Evolutionary conservation across 2,113 vertebrate species (phyloP), one percentile per base, ranked within the genome.

Genomic region (Pelecanoides urinatrix): DNA sequence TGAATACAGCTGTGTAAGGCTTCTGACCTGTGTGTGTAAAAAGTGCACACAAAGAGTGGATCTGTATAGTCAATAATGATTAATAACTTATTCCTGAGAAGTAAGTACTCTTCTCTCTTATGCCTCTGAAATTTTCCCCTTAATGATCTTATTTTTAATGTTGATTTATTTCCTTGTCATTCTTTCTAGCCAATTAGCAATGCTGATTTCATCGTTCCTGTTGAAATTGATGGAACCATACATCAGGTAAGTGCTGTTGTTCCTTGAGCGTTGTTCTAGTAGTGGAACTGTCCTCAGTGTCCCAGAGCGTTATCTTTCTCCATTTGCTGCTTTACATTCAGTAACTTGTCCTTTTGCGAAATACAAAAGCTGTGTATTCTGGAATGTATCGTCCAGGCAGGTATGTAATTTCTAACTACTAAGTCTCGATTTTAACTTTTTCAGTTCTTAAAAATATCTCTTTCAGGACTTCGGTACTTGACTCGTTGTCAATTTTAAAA

Each of bases 181-280:
- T 96, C 86, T 92, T 95, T 84, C 61, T 81, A 99, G 99, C 99
- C 99, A 92, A 99, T 99, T 98, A 99, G 98, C 97, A 99, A 99
- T 32, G 99, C 99, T 72, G 99, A 99, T 97, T 99, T 99, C 97
- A 99, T 99, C 68, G 99, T 99, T 96, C 99, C 99, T 4, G 99
- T 99, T 97, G 99, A 99, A 97, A 99, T 99, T 22, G 99, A 99
- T 96, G 99, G 99, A 96, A 99, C 99, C 22, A 99, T 99, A 98
- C 99, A 99, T 98, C 99, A 99, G 99, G 99, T 99, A 98, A 97
- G 97, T 49, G 10, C 38, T 68, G 63, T 0, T 72, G 29, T 47
- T 34, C 62, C 59, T 50, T 66, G n/a, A 23, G 10, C 20, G 0
- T 61, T 61, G 12, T 58, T 52, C 32, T 44, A 6, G 34, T 27